Conservation (phyloP, 2,888 invertebrate species). For the Notocelia uddmanniana region DNA sequence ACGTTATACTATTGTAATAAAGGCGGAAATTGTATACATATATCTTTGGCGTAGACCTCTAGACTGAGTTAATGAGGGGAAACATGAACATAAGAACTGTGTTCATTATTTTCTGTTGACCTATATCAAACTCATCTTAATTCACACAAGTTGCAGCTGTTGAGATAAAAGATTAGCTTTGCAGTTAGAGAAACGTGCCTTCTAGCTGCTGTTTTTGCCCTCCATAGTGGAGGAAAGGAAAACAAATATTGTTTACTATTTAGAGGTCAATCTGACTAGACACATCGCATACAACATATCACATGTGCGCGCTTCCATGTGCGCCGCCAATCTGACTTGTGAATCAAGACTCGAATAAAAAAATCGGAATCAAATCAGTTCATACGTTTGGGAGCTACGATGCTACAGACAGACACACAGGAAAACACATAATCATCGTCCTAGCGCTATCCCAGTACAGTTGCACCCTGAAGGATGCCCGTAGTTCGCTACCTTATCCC, state of each 20-base stretch:
- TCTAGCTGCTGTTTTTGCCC: neutral
- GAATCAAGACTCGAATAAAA: no score
- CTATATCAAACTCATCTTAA: slow-evolving; percentile 16
- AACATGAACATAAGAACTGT: slow-evolving; percentile 12
- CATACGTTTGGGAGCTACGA: no score
- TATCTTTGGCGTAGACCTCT: no score
- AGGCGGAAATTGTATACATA: no score
- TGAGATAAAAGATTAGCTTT: neutral
- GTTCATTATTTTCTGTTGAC: slow-evolving; percentile 43
- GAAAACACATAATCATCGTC: no score
- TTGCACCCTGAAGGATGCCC: no score
- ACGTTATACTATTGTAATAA: no score
- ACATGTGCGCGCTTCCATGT: no score
- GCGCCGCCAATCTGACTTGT: neutral
- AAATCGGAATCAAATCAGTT: no score
- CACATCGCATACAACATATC: neutral
- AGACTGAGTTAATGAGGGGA: slow-evolving; percentile 20
- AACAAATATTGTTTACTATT: neutral
- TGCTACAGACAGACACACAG: no score
- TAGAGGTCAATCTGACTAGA: neutral
- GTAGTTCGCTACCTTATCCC: no score
- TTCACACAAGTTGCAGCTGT: neutral
- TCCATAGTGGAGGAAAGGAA: neutral
- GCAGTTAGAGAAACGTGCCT: neutral
- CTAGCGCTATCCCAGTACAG: no score